These are phyloP conservation scores for Andrena minutula DNA, from an alignment of 2,888 invertebrate genomes.

Conservation along the genomic window DNA sequence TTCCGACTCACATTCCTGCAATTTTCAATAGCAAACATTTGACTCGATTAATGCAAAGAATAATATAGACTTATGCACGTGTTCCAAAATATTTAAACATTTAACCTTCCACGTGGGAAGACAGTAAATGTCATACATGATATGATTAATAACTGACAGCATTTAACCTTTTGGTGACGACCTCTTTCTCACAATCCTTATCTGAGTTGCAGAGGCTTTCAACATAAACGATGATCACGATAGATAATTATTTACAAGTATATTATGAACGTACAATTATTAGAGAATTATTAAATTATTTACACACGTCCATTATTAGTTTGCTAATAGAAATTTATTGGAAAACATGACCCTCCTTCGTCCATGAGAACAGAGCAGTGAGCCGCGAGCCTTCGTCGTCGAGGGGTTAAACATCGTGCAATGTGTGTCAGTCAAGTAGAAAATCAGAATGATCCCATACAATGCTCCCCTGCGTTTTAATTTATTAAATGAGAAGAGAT, in stretches of 20 bases:
- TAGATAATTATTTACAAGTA: neutral
- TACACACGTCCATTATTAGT: neutral
- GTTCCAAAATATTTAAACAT: neutral
- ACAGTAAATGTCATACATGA: slow-evolving; percentile 27
- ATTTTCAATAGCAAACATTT: neutral
- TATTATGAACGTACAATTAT: neutral
- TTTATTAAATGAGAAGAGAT: slow-evolving; percentile 35
- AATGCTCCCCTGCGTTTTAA: slow-evolving; percentile 23
- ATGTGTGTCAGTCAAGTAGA: slow-evolving; percentile 26
- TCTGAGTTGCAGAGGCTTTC: neutral
- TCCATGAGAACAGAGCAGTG: slow-evolving; percentile 6
- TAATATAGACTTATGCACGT: neutral
- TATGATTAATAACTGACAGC: slow-evolving; percentile 12
- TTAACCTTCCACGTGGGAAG: neutral
- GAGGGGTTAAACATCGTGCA: slow-evolving; percentile 10
- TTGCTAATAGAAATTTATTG: neutral
- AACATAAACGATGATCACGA: neutral
- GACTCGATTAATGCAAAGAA: neutral
- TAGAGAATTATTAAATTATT: slow-evolving; percentile 2
- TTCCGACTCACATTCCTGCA: too few relatives aligned
- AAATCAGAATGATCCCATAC: slow-evolving; percentile 30
- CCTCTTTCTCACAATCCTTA: neutral
- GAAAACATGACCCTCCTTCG: neutral
- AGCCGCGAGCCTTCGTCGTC: slow-evolving; percentile 3
- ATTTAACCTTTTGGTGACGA: neutral